A percentile compares a stretch with the other conserved stretches of the same genome.
phyloP scores from a whole-genome alignment of 2,797 vertebrate genomes.

The Macropus fuliginosus region DNA sequence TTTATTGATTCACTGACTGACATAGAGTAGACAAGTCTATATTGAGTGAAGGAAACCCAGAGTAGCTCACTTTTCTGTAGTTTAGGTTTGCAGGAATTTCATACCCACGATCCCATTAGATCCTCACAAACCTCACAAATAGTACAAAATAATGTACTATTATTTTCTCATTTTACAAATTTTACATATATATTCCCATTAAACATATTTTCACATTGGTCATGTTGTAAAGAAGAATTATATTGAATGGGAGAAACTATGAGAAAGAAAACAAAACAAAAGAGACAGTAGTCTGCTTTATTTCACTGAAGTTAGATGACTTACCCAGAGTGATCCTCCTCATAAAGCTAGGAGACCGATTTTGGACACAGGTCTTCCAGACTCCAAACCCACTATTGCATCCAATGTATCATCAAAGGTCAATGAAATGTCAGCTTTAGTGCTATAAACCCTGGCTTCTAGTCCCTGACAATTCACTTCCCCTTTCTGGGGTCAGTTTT shows the following conservation, averaged over 20 bases:
- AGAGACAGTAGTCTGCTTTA: too few species aligned
- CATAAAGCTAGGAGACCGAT: neutral
- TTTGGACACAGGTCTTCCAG: neutral
- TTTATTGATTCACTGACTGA: neutral
- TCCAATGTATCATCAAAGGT: neutral
- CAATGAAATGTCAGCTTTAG: neutral
- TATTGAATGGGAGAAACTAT: too few species aligned
- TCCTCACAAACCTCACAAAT: neutral
- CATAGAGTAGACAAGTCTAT: neutral
- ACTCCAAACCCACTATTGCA: too few species aligned
- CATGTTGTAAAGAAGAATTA: too few species aligned
- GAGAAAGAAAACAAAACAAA: too few species aligned
- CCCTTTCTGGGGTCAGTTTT: neutral
- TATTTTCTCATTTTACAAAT: neutral
- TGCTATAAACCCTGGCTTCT: neutral
- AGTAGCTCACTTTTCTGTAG: neutral
- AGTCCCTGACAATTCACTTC: neutral
- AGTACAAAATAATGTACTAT: neutral
- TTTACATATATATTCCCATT: too few species aligned
- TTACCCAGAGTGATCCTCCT: neutral
- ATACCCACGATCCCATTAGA: neutral
- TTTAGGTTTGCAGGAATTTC: neutral
- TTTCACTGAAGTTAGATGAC: neutral
- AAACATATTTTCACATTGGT: too few species aligned
- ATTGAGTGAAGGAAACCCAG: neutral